Percentiles rank a stretch among this genome's conserved stretches.
These are phyloP conservation scores for Micrasema longulum DNA, from an alignment of 1,140 invertebrate genomes.

Conservation along the genomic window DNA sequence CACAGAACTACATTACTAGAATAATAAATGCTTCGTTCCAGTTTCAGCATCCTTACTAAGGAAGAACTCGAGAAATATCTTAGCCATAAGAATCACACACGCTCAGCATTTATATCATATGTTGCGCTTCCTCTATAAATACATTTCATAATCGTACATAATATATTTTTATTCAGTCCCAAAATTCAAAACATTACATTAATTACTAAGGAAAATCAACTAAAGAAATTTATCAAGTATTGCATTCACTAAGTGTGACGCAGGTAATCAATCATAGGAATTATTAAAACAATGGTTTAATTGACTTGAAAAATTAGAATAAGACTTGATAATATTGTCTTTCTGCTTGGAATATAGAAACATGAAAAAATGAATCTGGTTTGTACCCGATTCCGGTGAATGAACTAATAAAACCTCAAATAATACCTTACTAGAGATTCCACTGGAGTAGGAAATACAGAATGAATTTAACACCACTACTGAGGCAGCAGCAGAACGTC, in stretches of 20 bases:
- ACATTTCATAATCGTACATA: slow-evolving; percentile 24
- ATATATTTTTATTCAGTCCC: slow-evolving; percentile 30
- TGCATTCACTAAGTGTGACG: background rate
- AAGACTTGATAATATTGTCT: no score
- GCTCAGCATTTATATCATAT: slow-evolving; percentile 16
- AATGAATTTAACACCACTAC: no score
- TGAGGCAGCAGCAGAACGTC: no score
- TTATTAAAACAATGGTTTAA: slow-evolving; percentile 10
- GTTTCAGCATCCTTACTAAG: slow-evolving; percentile 2
- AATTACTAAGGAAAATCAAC: slow-evolving; percentile 31
- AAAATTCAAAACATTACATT: slow-evolving; percentile 22
- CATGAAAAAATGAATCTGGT: no score
- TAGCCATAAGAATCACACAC: slow-evolving; percentile 32
- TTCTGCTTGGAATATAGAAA: no score
- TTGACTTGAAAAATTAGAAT: slow-evolving; percentile 2
- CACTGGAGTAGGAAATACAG: no score
- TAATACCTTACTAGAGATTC: no score
- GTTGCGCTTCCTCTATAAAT: slow-evolving; percentile 27
- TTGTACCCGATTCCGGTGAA: no score
- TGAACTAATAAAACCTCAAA: no score
- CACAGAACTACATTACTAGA: slow-evolving; percentile 18
- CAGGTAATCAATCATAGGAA: slow-evolving; percentile 6
- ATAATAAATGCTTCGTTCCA: slow-evolving; percentile 33
- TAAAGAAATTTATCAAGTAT: slow-evolving; percentile 7
- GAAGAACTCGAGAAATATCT: slow-evolving; percentile 25